Conservation (phyloP, 2,797 vertebrate species). For the Phaenicophaeus curvirostris region DNA sequence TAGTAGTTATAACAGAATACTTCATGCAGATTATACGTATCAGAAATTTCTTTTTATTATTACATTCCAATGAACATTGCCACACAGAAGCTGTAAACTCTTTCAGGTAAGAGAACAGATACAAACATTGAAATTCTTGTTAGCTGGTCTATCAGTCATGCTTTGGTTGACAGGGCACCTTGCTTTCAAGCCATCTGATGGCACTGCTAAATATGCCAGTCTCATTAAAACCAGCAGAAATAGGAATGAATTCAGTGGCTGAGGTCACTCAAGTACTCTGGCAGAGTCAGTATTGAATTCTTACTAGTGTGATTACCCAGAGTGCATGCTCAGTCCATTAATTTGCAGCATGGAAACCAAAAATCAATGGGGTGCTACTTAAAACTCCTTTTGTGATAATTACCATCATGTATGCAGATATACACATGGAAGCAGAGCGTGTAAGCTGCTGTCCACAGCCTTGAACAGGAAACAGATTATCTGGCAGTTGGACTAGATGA, state of each 20-base stretch:
- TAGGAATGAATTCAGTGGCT: constrained; percentile 3
- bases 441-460: background rate
- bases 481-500: background rate
- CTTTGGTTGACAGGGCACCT: background rate
- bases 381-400: constrained; percentile 31
- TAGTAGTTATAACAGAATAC: background rate
- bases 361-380: constrained; percentile 63
- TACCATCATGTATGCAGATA: background rate
- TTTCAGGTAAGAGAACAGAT: background rate
- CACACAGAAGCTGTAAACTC: background rate
- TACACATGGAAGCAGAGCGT: background rate
- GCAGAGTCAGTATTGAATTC: constrained; percentile 62
- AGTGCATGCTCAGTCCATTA: constrained; percentile 62
- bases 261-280: constrained; percentile 32
- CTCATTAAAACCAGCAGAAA: background rate
- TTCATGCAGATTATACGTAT: background rate
- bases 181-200: background rate
- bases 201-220: background rate
- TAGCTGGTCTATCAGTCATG: background rate
- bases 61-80: background rate
- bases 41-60: background rate
- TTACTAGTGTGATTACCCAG: constrained; percentile 44
- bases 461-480: background rate
- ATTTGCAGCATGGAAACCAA: constrained; percentile 56
- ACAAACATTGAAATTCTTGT: background rate